Evolutionary conservation across 1,140 invertebrate species (phyloP).

Genomic region (Frieseomelitta varia): DNA sequence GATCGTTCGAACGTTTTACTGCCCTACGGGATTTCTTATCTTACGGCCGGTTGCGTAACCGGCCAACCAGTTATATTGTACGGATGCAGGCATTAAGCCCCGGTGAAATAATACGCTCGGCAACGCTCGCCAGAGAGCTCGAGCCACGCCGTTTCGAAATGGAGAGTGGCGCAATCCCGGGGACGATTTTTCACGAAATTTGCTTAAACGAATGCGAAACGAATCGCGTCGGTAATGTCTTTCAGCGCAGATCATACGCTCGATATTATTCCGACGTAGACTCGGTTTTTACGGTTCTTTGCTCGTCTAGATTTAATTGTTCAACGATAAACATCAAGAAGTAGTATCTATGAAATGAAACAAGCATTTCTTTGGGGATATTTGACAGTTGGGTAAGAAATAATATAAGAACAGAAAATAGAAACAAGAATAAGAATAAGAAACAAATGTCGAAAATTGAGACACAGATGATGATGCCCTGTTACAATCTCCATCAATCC

Average conservation of each 20-base stretch:
- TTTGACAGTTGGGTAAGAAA: neutral
- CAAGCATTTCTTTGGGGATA: neutral
- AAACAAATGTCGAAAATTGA: too few species aligned
- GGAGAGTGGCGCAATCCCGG: slow-evolving; percentile 50
- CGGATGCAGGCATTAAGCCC: slow-evolving; percentile 60
- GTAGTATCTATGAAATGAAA: neutral
- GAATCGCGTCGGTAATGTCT: neutral
- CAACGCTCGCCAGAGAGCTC: slow-evolving; percentile 33
- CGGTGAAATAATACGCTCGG: slow-evolving; percentile 58
- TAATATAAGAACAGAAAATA: too few species aligned
- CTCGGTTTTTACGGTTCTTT: neutral
- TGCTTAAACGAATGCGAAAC: slow-evolving; percentile 1
- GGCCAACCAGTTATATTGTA: slow-evolving; percentile 59
- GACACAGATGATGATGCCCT: too few species aligned
- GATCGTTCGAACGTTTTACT: slow-evolving; percentile 63
- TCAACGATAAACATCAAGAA: neutral
- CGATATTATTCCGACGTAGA: slow-evolving; percentile 31
- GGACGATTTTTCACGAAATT: slow-evolving; percentile 56
- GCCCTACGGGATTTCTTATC: slow-evolving; percentile 69
- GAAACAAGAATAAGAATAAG: too few species aligned
- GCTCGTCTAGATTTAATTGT: neutral
- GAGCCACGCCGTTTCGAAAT: slow-evolving; percentile 48
- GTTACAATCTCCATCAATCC: too few species aligned
- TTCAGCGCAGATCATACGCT: neutral
- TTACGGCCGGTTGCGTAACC: slow-evolving; percentile 59